A percentile compares a stretch with the other conserved stretches of the same genome.
Conservation (phyloP, 2,113 vertebrate species). For the Hiodon alosoides region DNA sequence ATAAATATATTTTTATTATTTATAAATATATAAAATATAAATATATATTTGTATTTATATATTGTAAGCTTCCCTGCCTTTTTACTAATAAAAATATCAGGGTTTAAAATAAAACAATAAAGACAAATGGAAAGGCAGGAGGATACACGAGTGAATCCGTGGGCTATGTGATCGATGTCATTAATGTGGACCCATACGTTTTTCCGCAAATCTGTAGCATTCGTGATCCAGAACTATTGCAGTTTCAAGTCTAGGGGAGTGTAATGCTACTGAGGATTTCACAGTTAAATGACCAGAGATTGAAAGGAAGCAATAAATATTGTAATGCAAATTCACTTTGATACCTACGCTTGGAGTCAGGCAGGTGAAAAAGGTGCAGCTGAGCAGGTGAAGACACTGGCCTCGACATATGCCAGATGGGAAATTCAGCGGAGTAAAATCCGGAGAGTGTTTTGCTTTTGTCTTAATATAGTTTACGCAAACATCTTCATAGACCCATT, state of each 20-base stretch:
- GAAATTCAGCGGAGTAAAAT: too few species aligned
- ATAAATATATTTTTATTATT: too few species aligned
- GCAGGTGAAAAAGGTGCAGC: conserved; percentile 35
- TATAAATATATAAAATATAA: too few species aligned
- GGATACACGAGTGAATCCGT: conserved; percentile 70
- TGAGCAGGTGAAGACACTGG: conserved; percentile 50
- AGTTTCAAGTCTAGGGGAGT: conserved; percentile 54
- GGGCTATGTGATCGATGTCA: conserved; percentile 84
- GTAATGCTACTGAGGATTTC: conserved; percentile 60
- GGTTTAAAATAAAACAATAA: conserved; percentile 93
- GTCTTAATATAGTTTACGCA: background rate
- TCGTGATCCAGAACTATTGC: conserved; percentile 84
- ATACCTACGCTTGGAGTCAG: conserved; percentile 46
- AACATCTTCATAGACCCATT: background rate
- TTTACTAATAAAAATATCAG: conserved; percentile 86
- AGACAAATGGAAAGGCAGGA: conserved; percentile 68
- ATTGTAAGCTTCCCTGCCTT: conserved; percentile 89
- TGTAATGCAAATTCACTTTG: conserved; percentile 51
- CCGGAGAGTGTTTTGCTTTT: background rate
- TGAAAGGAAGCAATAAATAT: conserved; percentile 80
- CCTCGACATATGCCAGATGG: conserved; percentile 18
- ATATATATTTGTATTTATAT: too few species aligned
- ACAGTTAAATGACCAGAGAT: conserved; percentile 83
- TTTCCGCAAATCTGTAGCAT: conserved; percentile 80
- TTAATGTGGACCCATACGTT: conserved; percentile 90